Base-by-base conservation (phyloP, 2,888 invertebrate genomes). In the Danaus chrysippus region DNA sequence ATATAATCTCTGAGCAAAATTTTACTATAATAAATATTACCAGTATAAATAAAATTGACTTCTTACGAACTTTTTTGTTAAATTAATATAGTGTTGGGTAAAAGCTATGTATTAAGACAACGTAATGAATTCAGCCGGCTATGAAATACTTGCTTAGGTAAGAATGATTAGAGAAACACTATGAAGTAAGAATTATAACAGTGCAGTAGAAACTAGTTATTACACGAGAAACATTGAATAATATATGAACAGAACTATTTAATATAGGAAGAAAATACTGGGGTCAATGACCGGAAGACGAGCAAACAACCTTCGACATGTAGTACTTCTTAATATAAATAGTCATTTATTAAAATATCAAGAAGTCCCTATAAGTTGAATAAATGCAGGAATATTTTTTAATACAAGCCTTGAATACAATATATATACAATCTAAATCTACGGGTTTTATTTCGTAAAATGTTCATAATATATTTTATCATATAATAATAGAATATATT, bases 401-500 rank as follows among this genome's bases (percentile, higher is more conserved):
- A 1, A 34, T 8, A n/a, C 23, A 34, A 34, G 23, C 23, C 23
- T 34, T 34, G 23, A 34, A 34, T 8, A 34, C 23, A 6, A 5
- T 13, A 13, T 46, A 2, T 46, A 3, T 46, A 13, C 3, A 15
- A n/a, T 46, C n/a, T 15, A 46, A 46, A 13, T 3, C 9, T n/a
- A 13, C 46, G 46, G 1, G 10, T 10, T 49, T 10, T 17, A 10
- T 49, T 17, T 49, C 23, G 23, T 34, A 10, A 17, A 49, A 17
- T 17, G 17, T 17, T 6, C 46, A 11, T 13, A 13, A 11, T 49
- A 49, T 17, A 49, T 49, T 17, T 49, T 49, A 49, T 49, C 49
- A 17, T 42, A 49, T 52, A 49, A 56, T 55, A 56, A 55, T 55
- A 60, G 41, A 44, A 60, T 57, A 23, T 46, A 42, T 54, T 15